Percentiles rank a stretch among this genome's conserved stretches.
phyloP scores from a whole-genome alignment of 2,797 vertebrate species.

The Trachurus trachurus region DNA sequence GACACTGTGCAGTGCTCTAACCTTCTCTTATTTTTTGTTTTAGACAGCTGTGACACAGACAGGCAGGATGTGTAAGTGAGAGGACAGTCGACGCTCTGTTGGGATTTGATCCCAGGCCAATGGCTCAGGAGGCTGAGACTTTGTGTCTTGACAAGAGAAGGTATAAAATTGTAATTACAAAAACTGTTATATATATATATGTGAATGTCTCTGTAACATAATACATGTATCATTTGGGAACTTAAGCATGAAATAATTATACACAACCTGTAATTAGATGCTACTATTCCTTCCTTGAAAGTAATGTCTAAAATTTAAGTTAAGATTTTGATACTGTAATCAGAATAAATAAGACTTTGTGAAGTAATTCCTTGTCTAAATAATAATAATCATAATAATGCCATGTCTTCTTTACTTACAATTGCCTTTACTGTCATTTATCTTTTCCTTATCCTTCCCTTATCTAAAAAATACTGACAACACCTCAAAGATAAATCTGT shows the following conservation, averaged over 20 bases:
- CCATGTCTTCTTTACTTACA: not conserved
- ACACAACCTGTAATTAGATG: not conserved
- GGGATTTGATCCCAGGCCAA: conserved; percentile 41
- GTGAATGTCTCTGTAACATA: not conserved
- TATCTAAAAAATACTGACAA: conserved; percentile 1
- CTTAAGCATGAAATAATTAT: not conserved
- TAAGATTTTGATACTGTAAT: not conserved
- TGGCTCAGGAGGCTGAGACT: conserved; percentile 13
- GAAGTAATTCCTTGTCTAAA: not conserved
- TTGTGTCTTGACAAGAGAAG: conserved; percentile 27
- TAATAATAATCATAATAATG: too few species aligned
- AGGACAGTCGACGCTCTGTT: conserved; percentile 31
- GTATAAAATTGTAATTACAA: too few species aligned
- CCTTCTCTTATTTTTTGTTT: conserved; percentile 25
- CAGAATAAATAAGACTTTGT: not conserved
- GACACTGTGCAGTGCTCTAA: conserved; percentile 17
- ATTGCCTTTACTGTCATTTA: not conserved
- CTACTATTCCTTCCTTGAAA: not conserved
- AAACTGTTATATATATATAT: too few species aligned
- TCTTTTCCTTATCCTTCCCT: not conserved
- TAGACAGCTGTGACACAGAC: conserved; percentile 36
- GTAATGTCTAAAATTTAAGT: not conserved
- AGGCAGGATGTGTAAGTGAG: conserved; percentile 35
- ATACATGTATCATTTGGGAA: not conserved
- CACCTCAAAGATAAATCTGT: not conserved